A percentile compares a stretch with the other conserved stretches of the same genome.
Evolutionary conservation across 2,888 invertebrate species (phyloP).

Genomic region (Tetropium fuscum): DNA sequence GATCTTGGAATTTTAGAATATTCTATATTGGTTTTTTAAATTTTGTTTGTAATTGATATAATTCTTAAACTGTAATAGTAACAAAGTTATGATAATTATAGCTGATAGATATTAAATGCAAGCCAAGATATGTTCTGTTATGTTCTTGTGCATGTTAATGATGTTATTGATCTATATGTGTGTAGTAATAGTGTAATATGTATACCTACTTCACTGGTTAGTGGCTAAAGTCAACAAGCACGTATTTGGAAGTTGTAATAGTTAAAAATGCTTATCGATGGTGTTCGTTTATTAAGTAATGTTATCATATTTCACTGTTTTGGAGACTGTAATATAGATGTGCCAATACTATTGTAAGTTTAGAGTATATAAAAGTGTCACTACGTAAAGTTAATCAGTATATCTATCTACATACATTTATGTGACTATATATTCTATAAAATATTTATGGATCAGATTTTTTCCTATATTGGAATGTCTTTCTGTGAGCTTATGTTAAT

Average conservation of each 20-base stretch:
- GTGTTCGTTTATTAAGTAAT: background rate
- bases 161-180: background rate
- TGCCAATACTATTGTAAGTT: constrained; percentile 15
- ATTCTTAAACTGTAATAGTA: background rate
- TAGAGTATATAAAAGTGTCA: background rate
- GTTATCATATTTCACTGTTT: background rate
- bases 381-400: constrained; percentile 2
- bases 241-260: background rate
- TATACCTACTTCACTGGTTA: background rate
- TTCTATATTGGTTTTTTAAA: no score
- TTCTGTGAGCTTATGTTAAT: no score
- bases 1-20: no score
- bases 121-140: background rate
- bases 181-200: background rate
- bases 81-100: background rate
- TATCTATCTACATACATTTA: constrained; percentile 8
- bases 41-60: no score
- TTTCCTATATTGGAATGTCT: no score
- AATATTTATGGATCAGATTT: constrained; percentile 4
- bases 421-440: constrained; percentile 19
- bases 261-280: background rate
- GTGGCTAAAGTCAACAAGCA: background rate
- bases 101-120: background rate
- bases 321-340: constrained; percentile 19
- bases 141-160: background rate